Evolutionary conservation across 1,140 invertebrate genomes (phyloP), one percentile per base, ranked within the genome.

Genomic region (Nylanderia fulva): DNA sequence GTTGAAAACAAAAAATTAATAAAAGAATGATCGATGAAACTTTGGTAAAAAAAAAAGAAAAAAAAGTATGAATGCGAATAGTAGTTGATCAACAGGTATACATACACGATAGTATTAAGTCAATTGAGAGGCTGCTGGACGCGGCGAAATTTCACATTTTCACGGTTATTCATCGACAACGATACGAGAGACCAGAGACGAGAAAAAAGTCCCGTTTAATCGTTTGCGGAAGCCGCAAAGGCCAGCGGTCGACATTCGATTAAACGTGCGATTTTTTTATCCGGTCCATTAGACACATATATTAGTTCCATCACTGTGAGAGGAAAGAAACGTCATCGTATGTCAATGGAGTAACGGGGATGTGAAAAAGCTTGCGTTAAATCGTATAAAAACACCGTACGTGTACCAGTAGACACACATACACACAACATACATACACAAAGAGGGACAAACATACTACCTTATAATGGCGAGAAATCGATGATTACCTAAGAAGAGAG

Each of bases 71-170:
- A 86, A 72, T 66, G 84, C 58, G 66, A 88, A 48, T 48, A 48
- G 33, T 90, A 89, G 84, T 86, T 61, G 80, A 80, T 87, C 71
- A 84, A 84, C 84, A 87, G 72, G 58, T 86, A 90, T 79, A 90
- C 68, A 90, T 79, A 90, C 68, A 90, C 84, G 84, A 92, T 92
- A 92, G 92, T 91, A 92, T 92, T 93, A 93, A 92, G 90, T 92
- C 79, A 91, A 93, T 93, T 91, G 85, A 85, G 48, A 66, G 75
- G 61, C 85, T 86, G 76, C 88, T 89, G 85, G 85, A 56, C 61
- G 82, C 79, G 84, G 36, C 45, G 39, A 48, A 56, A 89, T 54
- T 87, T 87, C 56, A 69, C 45, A 71, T 60, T 89, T 75, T 75
- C 79, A 80, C 64, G 21, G 39, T 58, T 80, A 45, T 80, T 85